Evolutionary conservation across 2,888 invertebrate species (phyloP).

Genomic region (Lydus trimaculatus): DNA sequence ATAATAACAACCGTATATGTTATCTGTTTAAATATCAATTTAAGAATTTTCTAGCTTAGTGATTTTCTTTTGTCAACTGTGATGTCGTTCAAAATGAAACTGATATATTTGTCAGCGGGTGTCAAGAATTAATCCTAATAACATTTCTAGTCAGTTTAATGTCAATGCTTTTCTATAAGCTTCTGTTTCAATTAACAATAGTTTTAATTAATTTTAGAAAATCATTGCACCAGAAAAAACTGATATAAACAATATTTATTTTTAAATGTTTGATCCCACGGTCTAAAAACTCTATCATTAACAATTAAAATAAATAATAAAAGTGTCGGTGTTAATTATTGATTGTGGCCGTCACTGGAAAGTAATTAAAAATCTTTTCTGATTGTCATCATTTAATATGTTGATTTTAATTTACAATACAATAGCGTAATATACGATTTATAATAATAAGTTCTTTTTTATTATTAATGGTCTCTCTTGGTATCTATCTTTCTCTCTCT

Average conservation of each 20-base stretch:
- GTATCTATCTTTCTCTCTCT: neutral
- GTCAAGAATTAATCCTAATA: neutral
- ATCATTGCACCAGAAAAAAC: no score
- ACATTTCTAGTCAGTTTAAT: constrained; percentile 16
- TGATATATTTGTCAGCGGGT: constrained; percentile 11
- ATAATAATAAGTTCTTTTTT: constrained; percentile 36
- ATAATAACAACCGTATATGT: constrained; percentile 10
- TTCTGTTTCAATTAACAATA: constrained; percentile 29
- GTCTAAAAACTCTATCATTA: neutral
- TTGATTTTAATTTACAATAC: constrained; percentile 43
- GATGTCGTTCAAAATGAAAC: neutral
- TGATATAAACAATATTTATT: neutral
- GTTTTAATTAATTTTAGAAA: neutral
- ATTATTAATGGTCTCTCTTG: neutral
- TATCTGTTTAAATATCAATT: neutral
- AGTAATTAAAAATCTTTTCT: constrained; percentile 48
- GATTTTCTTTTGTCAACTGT: neutral
- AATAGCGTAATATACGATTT: constrained; percentile 38
- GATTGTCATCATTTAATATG: constrained; percentile 48
- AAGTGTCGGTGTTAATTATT: neutral
- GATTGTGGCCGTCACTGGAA: constrained; percentile 29
- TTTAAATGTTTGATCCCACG: constrained; percentile 3
- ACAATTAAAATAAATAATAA: neutral
- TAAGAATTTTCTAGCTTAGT: neutral
- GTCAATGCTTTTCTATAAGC: constrained; percentile 25